Base-by-base conservation (phyloP, 2,113 vertebrate species). In the Pituophis catenifer region DNA sequence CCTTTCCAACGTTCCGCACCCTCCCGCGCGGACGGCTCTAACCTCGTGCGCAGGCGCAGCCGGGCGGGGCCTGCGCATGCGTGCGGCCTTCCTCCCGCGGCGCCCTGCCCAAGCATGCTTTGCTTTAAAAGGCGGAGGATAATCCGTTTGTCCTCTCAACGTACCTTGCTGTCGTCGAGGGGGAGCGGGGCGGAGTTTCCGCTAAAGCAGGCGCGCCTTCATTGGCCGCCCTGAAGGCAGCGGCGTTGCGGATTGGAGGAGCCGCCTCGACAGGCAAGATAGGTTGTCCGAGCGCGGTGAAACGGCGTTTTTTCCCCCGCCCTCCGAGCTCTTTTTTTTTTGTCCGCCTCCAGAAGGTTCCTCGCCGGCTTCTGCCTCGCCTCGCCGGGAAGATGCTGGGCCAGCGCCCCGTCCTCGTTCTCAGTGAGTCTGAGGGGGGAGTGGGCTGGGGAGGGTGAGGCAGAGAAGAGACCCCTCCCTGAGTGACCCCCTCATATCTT, bases 331-430 rank as follows among this genome's bases (percentile, higher is more conserved):
- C 52, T 1, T 87, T 54, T 21, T 11, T 48, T 26, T 9, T 9
- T 38, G 52, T 21, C 92, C 81, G 13, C 91, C 96, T 98, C 97
- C 97, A 98, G 98, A 98, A 98, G 96, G 89, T 97, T 98, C 98
- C 89, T 94, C 95, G 94, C 96, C 94, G 59, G 97, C 55, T 90
- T 87, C 81, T 38, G 92, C 70, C 57, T 90, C 89, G 52, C 17
- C 44, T 62, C 93, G 94, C 96, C 90, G 95, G 94, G 94, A 97
- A 90, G 86, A 99, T 99, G 99, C 97, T 99, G 98, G 98, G 98
- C 90, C 97, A 97, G 91, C 98, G 99, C 96, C 99, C 99, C 48
- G 99, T 99, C 62, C 97, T 99, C 91, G 99, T 99, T 91, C 98
- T 99, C 94, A 99, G 99, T 99, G 96, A 99, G 99, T 98, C 62